Base-by-base conservation (phyloP, 2,113 vertebrate species). In the Oreotragus oreotragus region DNA sequence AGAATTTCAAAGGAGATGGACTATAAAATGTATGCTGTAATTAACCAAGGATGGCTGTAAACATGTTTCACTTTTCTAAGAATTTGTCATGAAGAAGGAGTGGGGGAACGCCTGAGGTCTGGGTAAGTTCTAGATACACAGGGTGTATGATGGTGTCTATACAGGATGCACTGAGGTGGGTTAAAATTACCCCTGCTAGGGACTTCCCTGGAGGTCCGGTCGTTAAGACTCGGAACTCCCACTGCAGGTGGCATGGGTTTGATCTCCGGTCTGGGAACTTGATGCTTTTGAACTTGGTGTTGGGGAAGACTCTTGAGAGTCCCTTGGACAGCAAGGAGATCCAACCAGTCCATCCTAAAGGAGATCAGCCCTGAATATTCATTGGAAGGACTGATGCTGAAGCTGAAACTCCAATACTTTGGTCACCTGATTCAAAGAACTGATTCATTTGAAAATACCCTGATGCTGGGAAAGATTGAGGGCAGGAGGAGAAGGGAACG, bases 1-100 rank as follows among this genome's bases (percentile, higher is more conserved):
- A 97, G 64, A 62, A 89, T 96, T 97, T 97, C 94, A 90, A 84
- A 96, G 60, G 73, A 39, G 47, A 97, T 28, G 21, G 81, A 73
- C 55, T 55, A 88, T 91, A 86, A 96, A 98, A 96, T 73, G 92
- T 70, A 80, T 57, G 93, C 70, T 94, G 77, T 39, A 95, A 94
- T 84, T 95, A 93, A 47, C 45, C 84, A 90, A 66, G 39, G 92
- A 62, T 80, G 88, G 70, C 45, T 36, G 25, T 73, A 92, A 96
- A 94, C 84, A 94, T 73, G 45, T 43, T 88, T 81, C 49, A n/a
- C 57, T 97, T 97, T 95, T 81, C 94, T 76, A 84, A 88, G 84
- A 91, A 83, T 77, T 47, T 47, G 77, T 76, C 23, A 5, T 70
- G 66, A 92, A 91, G 91, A 90, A 95, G 86, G 60, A 43, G 81